Conservation (phyloP, 2,888 invertebrate genomes). For the Apamea sordens region DNA sequence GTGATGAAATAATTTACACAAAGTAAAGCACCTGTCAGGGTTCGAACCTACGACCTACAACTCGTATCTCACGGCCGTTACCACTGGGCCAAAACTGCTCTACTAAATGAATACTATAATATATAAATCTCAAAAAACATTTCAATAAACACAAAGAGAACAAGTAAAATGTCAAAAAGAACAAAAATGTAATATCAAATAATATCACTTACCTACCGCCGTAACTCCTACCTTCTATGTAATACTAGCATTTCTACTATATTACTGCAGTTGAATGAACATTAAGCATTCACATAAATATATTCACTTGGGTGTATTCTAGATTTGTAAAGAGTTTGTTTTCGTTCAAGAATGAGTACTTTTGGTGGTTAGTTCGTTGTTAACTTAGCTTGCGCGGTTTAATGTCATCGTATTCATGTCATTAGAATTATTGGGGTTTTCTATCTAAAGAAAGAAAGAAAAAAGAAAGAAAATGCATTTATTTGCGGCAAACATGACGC, state of each 20-base stretch:
- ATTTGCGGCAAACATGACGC: too few relatives aligned
- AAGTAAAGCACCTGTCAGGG: too few relatives aligned
- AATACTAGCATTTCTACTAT: slow-evolving; percentile 15
- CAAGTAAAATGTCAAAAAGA: not conserved
- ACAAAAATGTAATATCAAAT: slow-evolving; percentile 29
- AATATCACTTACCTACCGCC: slow-evolving; percentile 14
- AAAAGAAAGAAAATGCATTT: too few relatives aligned
- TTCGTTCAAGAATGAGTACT: not conserved
- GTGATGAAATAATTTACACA: too few relatives aligned
- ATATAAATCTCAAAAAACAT: not conserved
- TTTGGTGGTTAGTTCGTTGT: not conserved
- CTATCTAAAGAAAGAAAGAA: too few relatives aligned
- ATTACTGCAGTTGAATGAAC: slow-evolving; percentile 24
- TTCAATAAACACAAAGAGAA: slow-evolving; percentile 8
- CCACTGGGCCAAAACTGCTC: too few relatives aligned
- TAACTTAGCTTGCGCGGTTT: not conserved
- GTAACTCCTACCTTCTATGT: slow-evolving; percentile 37
- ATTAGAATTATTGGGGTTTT: not conserved
- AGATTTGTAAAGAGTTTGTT: not conserved
- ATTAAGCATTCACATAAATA: slow-evolving; percentile 32
- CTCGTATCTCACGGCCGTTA: too few relatives aligned
- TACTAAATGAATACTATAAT: not conserved
- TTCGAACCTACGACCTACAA: too few relatives aligned
- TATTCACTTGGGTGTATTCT: not conserved
- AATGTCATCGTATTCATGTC: not conserved